These are phyloP conservation scores for Hydrolagus affinis DNA, from an alignment of 2,113 vertebrate species.

Conservation along the genomic window DNA sequence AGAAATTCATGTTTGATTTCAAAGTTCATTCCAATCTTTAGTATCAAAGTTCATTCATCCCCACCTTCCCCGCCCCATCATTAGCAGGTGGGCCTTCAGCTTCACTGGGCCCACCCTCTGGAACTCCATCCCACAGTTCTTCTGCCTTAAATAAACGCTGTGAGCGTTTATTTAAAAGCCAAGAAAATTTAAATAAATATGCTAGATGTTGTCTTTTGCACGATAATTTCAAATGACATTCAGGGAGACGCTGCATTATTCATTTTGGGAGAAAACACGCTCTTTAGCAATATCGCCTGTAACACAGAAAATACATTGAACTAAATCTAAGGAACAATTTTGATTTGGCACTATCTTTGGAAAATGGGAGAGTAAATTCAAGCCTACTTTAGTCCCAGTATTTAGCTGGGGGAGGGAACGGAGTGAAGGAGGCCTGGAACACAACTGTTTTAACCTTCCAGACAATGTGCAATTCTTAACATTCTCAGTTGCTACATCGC, in stretches of 20 bases:
- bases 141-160: too few species aligned
- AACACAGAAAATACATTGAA: not conserved
- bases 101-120: too few species aligned
- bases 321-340: not conserved
- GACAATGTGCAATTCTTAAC: not conserved
- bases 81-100: too few species aligned
- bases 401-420: not conserved
- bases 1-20: too few species aligned
- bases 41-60: too few species aligned
- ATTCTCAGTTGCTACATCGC: not conserved
- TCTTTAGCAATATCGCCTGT: not conserved
- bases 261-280: not conserved
- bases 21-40: too few species aligned
- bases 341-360: not conserved
- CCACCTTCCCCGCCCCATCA: too few species aligned
- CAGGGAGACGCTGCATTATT: conserved; percentile 1
- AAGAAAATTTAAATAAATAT: not conserved
- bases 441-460: not conserved
- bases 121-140: too few species aligned
- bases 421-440: not conserved
- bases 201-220: conserved; percentile 4
- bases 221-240: not conserved
- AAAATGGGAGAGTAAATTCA: not conserved
- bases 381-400: not conserved
- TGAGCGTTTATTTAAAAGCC: not conserved